Base-by-base conservation (phyloP, 2,888 invertebrate species). In the Amphimallon solstitiale region DNA sequence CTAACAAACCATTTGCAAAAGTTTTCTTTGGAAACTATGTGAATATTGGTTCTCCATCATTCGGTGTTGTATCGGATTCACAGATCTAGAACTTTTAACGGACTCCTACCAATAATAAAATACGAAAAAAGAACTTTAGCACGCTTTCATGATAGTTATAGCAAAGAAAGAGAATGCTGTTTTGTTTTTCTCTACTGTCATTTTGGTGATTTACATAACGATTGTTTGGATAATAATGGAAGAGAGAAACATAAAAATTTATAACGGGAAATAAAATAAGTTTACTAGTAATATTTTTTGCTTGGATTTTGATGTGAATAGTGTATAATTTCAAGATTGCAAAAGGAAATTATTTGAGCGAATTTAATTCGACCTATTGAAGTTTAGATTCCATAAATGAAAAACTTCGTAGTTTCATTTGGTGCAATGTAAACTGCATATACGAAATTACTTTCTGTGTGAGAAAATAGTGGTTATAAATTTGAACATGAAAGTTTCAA, bases 21-120 rank as follows among this genome's bases (percentile, higher is more conserved):
- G 12, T 56, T 40, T 43, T 17, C 6, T 23, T 10, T 17, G 2
- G 14, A 23, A 10, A 15, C 43, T 21, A 40, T 21, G 23, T 19
- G 23, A 56, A 56, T 40, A 56, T 56, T 40, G 56, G 21, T 40
- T 56, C 19, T 43, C 12, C 40, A 56, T 56, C 40, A 43, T 56
- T 56, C 37, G 56, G 23, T 40, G 56, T 40, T 23, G 56, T n/a
- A 34, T 52, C 2, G 14, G 9, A 10, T 7, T 10, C 2, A 23
- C 38, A 40, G 21, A 23, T 21, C 17, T 21, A 40, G 38, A 54
- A 56, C 56, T 56, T 56, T 43, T 38, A 56, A 56, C 17, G 10
- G 40, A 40, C 38, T 56, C 38, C 17, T 56, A 56, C 23, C 29
- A 56, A 56, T 40, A 43, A 35, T 56, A 56, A 40, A 56, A 40